Conservation (phyloP, 2,888 invertebrate species). For the Platycheirus albimanus region DNA sequence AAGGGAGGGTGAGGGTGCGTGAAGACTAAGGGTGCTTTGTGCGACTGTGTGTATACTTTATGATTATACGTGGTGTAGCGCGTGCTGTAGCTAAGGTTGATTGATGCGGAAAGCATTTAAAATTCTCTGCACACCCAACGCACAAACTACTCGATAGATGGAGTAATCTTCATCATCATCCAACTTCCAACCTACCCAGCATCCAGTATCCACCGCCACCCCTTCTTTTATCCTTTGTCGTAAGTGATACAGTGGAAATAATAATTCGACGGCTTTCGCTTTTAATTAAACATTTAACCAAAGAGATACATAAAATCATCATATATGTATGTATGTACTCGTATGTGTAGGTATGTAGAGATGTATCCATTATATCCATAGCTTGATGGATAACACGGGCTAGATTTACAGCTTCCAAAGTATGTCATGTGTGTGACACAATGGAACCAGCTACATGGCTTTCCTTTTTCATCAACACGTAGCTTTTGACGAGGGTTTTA, state of each 20-base stretch:
- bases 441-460: conserved; percentile 63
- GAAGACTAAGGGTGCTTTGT: conserved; percentile 17
- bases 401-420: conserved; percentile 43
- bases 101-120: conserved; percentile 63
- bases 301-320: conserved; percentile 2
- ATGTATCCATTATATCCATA: conserved; percentile 27
- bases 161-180: conserved; percentile 23
- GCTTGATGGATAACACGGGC: conserved; percentile 47
- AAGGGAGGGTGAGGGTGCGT: background rate
- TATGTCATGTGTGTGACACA: conserved; percentile 53
- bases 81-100: conserved; percentile 44
- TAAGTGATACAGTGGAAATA: conserved; percentile 58
- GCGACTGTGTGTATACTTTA: conserved; percentile 26
- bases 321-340: background rate
- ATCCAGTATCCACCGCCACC: background rate
- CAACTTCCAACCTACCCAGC: background rate
- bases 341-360: background rate
- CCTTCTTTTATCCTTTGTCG: conserved; percentile 15
- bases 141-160: conserved; percentile 40
- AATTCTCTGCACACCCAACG: conserved; percentile 47
- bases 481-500: conserved; percentile 3
- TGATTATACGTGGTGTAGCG: conserved; percentile 45
- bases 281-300: conserved; percentile 63
- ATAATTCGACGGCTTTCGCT: conserved; percentile 66
- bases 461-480: conserved; percentile 44